Evolutionary conservation across 2,113 vertebrate species (phyloP).

Genomic region (Penelope pileata): DNA sequence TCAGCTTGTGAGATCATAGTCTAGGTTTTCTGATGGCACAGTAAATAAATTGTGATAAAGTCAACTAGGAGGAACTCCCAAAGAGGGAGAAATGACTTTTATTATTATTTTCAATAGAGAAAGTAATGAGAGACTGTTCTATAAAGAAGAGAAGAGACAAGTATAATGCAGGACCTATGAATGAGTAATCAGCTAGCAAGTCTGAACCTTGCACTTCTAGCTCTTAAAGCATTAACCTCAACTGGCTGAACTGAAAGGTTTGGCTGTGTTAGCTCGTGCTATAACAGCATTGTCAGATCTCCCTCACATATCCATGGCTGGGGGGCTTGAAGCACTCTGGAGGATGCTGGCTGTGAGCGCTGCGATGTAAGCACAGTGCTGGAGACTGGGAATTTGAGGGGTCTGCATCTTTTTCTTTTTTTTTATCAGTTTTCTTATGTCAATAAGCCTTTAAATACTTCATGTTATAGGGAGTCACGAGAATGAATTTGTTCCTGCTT

Average conservation of each 20-base stretch:
- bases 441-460: background rate
- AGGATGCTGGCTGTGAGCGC: background rate
- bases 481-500: background rate
- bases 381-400: background rate
- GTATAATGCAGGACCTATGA: background rate
- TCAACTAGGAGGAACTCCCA: background rate
- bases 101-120: background rate
- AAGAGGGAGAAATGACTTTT: background rate
- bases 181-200: background rate
- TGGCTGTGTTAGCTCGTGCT: background rate
- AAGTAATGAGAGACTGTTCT: background rate
- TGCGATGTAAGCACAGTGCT: background rate
- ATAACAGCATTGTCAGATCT: background rate
- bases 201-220: background rate
- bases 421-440: background rate
- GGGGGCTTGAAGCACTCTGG: background rate
- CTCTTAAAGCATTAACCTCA: background rate
- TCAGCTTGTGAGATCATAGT: background rate
- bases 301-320: no score
- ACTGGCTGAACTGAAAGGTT: background rate
- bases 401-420: background rate
- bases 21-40: background rate
- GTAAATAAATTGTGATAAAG: background rate
- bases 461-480: background rate
- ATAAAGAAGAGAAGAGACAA: background rate